phyloP scores from a whole-genome alignment of 2,797 vertebrate genomes.

The Rousettus madagascariensis region DNA sequence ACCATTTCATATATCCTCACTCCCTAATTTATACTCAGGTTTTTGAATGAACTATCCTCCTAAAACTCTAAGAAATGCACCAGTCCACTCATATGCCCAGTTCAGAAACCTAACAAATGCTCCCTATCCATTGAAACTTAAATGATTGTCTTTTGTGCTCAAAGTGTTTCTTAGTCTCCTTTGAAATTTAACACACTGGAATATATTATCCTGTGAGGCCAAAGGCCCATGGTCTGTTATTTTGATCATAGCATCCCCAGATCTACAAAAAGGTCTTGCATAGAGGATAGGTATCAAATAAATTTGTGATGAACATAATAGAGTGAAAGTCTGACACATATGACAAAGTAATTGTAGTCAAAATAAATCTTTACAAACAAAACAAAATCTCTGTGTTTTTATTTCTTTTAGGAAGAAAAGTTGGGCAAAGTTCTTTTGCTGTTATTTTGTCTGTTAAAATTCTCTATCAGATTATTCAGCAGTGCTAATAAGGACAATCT shows the following conservation, averaged over 20 bases:
- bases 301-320: background rate
- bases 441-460: background rate
- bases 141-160: background rate
- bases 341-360: background rate
- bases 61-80: background rate
- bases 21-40: background rate
- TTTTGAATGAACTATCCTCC: background rate
- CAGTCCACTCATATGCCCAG: background rate
- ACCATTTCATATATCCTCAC: background rate
- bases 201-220: background rate
- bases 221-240: background rate
- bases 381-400: background rate
- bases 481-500: background rate
- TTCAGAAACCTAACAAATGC: background rate
- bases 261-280: background rate
- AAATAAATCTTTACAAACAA: slow-evolving; percentile 52
- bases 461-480: background rate
- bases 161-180: background rate
- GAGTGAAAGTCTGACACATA: background rate
- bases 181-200: background rate
- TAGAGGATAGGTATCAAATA: background rate
- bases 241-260: background rate
- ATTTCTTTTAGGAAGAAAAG: background rate
- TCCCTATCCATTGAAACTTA: background rate
- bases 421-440: background rate